These are phyloP conservation scores for Nymphalis polychloros DNA, from an alignment of 2,888 invertebrate genomes.

Conservation along the genomic window DNA sequence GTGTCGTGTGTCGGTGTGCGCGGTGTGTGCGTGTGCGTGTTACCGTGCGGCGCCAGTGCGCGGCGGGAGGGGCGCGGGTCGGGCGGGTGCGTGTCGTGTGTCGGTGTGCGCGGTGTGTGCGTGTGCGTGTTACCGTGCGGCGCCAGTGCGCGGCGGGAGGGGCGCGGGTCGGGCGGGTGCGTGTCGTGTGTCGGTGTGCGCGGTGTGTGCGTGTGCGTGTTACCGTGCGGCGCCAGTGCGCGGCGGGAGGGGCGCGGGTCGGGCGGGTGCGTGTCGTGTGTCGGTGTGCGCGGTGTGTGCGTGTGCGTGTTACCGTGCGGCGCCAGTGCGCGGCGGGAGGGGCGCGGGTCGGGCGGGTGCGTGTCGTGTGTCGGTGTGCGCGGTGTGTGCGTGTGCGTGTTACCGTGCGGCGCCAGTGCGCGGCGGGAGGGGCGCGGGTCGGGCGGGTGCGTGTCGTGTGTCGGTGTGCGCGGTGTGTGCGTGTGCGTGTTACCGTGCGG, in stretches of 20 bases:
- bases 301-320: slow-evolving; percentile 1
- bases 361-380: background rate
- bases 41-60: background rate
- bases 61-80: background rate
- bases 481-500: slow-evolving; percentile 51
- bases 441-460: background rate
- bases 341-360: background rate
- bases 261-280: background rate
- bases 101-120: background rate
- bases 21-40: background rate
- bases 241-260: background rate
- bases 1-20: background rate
- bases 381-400: background rate
- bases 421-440: background rate
- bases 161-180: background rate
- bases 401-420: background rate
- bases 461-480: background rate
- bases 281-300: background rate
- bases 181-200: background rate
- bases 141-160: background rate
- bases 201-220: background rate
- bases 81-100: background rate
- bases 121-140: background rate
- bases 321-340: background rate
- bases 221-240: background rate